Percentiles rank a stretch among this genome's conserved stretches.
These are phyloP conservation scores for Lagopus leucura DNA, from an alignment of 2,113 vertebrate species.

Conservation along the genomic window DNA sequence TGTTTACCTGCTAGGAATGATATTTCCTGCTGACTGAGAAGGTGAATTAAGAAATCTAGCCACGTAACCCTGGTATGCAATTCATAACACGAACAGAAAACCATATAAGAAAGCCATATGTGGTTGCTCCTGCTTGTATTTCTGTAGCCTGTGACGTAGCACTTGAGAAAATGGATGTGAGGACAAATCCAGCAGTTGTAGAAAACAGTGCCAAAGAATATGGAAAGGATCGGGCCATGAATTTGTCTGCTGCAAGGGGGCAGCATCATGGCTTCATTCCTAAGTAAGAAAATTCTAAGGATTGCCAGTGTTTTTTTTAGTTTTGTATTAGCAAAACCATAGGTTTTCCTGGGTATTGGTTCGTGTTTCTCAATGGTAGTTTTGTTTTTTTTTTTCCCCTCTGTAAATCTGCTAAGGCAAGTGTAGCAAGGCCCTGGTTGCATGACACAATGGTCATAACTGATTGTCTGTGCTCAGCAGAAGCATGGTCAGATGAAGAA, in stretches of 20 bases:
- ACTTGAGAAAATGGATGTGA: background rate
- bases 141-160: background rate
- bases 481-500: constrained; percentile 28
- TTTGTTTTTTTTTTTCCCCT: background rate
- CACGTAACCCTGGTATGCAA: background rate
- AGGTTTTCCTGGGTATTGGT: background rate
- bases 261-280: background rate
- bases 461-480: background rate
- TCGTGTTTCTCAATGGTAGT: background rate
- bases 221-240: background rate
- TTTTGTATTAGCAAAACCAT: background rate
- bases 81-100: constrained; percentile 4
- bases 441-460: constrained; percentile 34
- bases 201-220: background rate
- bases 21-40: constrained; percentile 38
- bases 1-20: constrained; percentile 61
- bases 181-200: background rate
- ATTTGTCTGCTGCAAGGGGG: background rate
- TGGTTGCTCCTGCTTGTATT: background rate
- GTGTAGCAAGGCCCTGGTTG: constrained; percentile 26
- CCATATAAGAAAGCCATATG: background rate
- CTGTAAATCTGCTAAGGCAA: constrained; percentile 48
- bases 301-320: background rate
- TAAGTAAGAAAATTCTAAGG: background rate
- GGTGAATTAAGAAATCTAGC: background rate